Evolutionary conservation across 2,113 vertebrate species (phyloP).

Genomic region (Rhineura floridana): DNA sequence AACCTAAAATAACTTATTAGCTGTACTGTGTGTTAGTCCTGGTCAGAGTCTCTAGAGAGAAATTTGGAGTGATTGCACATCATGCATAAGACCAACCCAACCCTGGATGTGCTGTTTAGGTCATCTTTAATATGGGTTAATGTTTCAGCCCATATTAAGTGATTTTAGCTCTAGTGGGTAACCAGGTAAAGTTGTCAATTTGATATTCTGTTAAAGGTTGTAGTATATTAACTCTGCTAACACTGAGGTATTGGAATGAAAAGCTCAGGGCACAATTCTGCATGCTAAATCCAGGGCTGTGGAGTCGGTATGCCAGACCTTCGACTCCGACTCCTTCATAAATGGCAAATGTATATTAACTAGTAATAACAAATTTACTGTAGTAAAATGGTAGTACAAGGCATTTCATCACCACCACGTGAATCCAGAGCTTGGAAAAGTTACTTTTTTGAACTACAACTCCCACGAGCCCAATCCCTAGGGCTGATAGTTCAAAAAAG

Average conservation of each 20-base stretch:
- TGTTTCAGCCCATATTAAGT: neutral
- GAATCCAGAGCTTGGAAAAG: too few relatives aligned
- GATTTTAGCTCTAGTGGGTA: neutral
- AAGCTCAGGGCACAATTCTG: neutral
- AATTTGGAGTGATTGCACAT: neutral
- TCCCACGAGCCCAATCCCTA: too few relatives aligned
- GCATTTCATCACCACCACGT: too few relatives aligned
- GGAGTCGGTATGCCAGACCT: too few relatives aligned
- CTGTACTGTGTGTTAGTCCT: neutral
- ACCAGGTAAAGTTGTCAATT: neutral
- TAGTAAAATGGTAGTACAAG: too few relatives aligned
- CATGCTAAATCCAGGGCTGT: too few relatives aligned
- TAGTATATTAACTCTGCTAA: neutral
- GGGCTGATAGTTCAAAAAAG: too few relatives aligned
- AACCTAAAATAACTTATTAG: neutral
- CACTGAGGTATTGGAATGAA: neutral
- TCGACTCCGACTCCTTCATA: too few relatives aligned
- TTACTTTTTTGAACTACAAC: too few relatives aligned
- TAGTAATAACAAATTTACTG: too few relatives aligned
- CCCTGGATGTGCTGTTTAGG: neutral
- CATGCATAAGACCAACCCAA: neutral
- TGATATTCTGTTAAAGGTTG: neutral
- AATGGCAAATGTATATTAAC: too few relatives aligned
- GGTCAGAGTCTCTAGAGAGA: neutral
- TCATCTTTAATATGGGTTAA: neutral